These are phyloP conservation scores for Aphaenogaster rudis DNA, from an alignment of 1,140 invertebrate species.

Conservation along the genomic window DNA sequence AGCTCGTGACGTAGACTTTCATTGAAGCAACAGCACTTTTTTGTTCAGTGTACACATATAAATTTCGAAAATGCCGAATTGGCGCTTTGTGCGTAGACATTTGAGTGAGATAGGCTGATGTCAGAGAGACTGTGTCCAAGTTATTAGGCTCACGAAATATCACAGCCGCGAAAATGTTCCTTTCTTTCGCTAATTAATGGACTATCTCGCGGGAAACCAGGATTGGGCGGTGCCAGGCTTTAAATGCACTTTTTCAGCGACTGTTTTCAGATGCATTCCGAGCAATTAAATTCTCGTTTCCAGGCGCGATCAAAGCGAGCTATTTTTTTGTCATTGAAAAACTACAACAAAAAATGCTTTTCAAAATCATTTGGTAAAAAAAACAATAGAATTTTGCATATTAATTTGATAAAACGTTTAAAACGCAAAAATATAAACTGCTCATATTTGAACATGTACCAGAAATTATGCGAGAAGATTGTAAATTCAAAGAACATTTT, in stretches of 20 bases:
- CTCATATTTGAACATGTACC: background rate
- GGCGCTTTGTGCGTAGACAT: background rate
- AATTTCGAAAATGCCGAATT: background rate
- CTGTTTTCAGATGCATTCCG: conserved; percentile 68
- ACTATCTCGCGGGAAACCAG: conserved; percentile 18
- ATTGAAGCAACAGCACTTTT: no score
- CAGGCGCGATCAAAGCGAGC: background rate
- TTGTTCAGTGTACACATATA: background rate
- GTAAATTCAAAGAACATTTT: background rate
- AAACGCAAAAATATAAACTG: background rate
- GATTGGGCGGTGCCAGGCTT: conserved; percentile 38
- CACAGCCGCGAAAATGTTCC: background rate
- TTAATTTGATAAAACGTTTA: background rate
- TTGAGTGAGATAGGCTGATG: background rate
- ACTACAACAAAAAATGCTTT: background rate
- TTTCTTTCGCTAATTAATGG: conserved; percentile 67
- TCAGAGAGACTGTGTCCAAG: background rate
- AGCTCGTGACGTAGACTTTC: no score
- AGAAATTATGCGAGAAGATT: conserved; percentile 13
- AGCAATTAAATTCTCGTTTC: conserved; percentile 76
- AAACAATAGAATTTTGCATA: background rate
- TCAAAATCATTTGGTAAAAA: background rate
- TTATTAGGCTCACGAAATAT: conserved; percentile 45
- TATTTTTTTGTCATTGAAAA: background rate
- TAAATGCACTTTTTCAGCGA: conserved; percentile 56